Percentiles rank a stretch among this genome's conserved stretches.
These are phyloP conservation scores for Diprion similis DNA, from an alignment of 1,140 invertebrate genomes.

Conservation along the genomic window DNA sequence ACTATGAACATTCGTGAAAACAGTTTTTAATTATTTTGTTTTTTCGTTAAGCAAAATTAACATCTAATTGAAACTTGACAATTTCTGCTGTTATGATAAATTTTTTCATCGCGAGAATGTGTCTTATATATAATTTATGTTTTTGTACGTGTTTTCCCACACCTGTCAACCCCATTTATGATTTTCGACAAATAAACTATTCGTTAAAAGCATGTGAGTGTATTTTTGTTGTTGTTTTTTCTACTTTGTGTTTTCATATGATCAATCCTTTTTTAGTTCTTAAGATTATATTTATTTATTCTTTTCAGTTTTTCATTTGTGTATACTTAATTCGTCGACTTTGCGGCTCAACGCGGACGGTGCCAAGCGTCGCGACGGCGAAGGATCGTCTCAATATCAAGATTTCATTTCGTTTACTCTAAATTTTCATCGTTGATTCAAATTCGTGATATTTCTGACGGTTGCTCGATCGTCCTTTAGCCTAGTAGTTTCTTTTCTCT, in stretches of 20 bases:
- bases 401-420: not conserved
- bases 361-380: slow-evolving; percentile 16
- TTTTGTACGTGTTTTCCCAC: slow-evolving; percentile 7
- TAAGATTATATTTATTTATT: slow-evolving; percentile 14
- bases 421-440: not conserved
- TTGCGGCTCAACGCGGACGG: not conserved
- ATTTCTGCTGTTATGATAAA: not conserved
- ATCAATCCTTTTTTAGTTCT: slow-evolving; percentile 15
- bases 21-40: no score
- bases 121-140: not conserved
- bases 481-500: no score
- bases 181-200: slow-evolving; percentile 3
- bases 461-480: no score
- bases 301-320: slow-evolving; percentile 7
- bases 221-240: slow-evolving; percentile 19
- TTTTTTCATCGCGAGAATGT: not conserved
- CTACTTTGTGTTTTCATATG: slow-evolving; percentile 9
- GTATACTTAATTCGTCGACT: not conserved
- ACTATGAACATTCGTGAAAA: no score
- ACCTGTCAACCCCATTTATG: slow-evolving; percentile 3
- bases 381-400: not conserved
- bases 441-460: not conserved
- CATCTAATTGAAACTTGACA: not conserved
- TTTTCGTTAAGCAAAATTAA: not conserved
- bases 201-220: slow-evolving; percentile 2